Evolutionary conservation across 2,113 vertebrate genomes (phyloP).

Genomic region (Scatophagus argus): DNA sequence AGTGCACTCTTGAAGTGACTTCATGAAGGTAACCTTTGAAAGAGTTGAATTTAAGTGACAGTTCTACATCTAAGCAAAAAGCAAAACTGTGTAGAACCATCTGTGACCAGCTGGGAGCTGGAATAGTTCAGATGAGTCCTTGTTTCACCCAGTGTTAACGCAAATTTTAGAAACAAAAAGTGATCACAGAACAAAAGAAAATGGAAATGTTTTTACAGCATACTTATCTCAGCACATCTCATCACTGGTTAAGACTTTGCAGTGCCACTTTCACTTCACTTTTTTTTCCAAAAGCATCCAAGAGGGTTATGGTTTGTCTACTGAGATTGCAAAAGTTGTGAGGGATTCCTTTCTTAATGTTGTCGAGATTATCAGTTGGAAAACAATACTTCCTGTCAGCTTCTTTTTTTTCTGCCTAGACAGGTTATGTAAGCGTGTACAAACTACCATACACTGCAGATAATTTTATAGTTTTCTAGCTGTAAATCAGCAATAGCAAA

Average conservation of each 20-base stretch:
- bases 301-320: neutral
- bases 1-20: conserved; percentile 22
- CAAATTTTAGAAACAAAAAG: conserved; percentile 8
- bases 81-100: conserved; percentile 39
- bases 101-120: neutral
- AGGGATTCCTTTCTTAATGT: neutral
- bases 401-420: neutral
- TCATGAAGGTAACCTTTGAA: neutral
- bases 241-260: neutral
- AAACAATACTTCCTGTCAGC: neutral
- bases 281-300: neutral
- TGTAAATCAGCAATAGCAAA: neutral
- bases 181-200: neutral
- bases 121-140: neutral
- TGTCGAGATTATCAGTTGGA: neutral
- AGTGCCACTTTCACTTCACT: conserved; percentile 4
- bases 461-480: neutral
- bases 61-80: conserved; percentile 34
- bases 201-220: neutral
- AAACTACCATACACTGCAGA: neutral
- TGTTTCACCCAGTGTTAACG: neutral
- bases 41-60: conserved; percentile 17
- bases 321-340: neutral
- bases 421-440: no score
- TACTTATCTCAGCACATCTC: neutral